A percentile compares a stretch with the other conserved stretches of the same genome.
phyloP scores from a whole-genome alignment of 2,113 vertebrate species.

The Chaetodon auriga region DNA sequence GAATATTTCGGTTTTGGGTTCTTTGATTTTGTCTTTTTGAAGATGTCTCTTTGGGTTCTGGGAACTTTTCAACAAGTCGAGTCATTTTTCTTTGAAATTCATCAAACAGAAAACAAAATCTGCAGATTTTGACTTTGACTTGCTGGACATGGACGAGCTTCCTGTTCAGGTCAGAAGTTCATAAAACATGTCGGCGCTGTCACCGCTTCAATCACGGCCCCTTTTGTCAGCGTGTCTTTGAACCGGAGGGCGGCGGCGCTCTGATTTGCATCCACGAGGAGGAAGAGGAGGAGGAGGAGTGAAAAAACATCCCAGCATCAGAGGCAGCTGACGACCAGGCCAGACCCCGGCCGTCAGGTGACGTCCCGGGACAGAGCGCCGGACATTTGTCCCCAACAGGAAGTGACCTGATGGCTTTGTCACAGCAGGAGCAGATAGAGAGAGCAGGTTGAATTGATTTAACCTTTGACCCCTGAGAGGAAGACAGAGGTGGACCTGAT shows the following conservation, averaged over 20 bases:
- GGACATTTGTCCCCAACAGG: slow-evolving; percentile 75
- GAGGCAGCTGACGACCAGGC: slow-evolving; percentile 56
- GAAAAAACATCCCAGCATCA: slow-evolving; percentile 60
- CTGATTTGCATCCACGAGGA: slow-evolving; percentile 37
- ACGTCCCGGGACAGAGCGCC: background rate
- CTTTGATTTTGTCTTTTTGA: no score
- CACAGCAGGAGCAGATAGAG: slow-evolving; percentile 61
- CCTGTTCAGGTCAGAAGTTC: slow-evolving; percentile 42
- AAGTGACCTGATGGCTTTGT: slow-evolving; percentile 62
- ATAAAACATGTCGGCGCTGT: slow-evolving; percentile 46
- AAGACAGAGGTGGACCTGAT: slow-evolving; percentile 41
- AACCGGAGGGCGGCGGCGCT: slow-evolving; percentile 13
- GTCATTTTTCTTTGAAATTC: background rate
- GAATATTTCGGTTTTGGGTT: no score
- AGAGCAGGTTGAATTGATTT: slow-evolving; percentile 69
- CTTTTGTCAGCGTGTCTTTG: slow-evolving; percentile 37
- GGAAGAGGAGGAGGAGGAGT: slow-evolving; percentile 18
- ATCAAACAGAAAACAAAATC: background rate
- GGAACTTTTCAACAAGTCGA: no score
- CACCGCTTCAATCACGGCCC: slow-evolving; percentile 39
- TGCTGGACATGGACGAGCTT: slow-evolving; percentile 10
- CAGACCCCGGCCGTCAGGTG: slow-evolving; percentile 44
- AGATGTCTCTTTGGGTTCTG: no score
- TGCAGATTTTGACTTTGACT: background rate
- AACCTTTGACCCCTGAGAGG: slow-evolving; percentile 66